Evolutionary conservation across 2,797 vertebrate species (phyloP).

Genomic region (Phataginus tricuspis): DNA sequence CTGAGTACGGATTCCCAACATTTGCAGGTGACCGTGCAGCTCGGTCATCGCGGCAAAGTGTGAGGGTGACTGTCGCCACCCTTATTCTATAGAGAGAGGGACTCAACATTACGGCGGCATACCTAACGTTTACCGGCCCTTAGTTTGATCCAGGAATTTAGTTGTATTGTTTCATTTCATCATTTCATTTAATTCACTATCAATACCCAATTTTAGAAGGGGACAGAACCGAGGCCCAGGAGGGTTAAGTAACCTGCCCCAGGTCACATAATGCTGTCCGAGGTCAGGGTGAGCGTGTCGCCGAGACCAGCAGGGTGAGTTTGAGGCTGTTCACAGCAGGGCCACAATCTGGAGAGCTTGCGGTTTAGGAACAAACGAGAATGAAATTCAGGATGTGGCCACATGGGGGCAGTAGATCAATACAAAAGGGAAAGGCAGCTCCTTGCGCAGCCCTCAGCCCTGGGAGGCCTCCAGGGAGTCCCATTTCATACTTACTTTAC

Average conservation of each 20-base stretch:
- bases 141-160: background rate
- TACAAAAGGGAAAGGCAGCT: background rate
- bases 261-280: background rate
- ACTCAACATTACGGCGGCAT: background rate
- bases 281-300: background rate
- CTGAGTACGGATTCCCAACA: background rate
- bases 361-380: background rate
- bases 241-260: background rate
- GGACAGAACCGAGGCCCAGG: background rate
- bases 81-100: background rate
- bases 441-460: background rate
- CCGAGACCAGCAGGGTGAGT: background rate
- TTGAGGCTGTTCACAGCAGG: background rate
- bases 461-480: background rate
- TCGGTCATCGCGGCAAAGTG: background rate
- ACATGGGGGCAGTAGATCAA: constrained; percentile 61
- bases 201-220: background rate
- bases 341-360: too few relatives aligned
- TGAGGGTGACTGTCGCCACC: too few relatives aligned
- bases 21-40: background rate
- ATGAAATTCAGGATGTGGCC: constrained; percentile 59
- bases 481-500: background rate
- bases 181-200: background rate
- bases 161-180: background rate
- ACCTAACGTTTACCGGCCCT: background rate